Evolutionary conservation across 2,888 invertebrate genomes (phyloP).

Genomic region (Mimachlamys varia): DNA sequence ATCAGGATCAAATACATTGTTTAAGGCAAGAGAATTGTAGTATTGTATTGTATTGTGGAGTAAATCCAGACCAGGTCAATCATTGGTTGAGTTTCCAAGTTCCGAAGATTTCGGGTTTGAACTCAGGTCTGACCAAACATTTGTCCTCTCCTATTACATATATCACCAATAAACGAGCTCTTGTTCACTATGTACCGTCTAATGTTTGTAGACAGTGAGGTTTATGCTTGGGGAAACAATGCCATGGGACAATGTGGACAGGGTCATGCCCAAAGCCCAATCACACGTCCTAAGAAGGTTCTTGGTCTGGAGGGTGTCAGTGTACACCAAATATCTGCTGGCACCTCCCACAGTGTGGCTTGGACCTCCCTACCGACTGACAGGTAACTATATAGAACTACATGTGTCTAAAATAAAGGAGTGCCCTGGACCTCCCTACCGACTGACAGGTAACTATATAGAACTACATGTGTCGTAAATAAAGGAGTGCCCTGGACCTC

Average conservation of each 20-base stretch:
- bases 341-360: constrained; percentile 86
- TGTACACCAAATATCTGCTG: constrained; percentile 86
- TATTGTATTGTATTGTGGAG: no score
- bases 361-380: constrained; percentile 83
- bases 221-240: constrained; percentile 86
- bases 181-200: no score
- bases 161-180: no score
- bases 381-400: constrained; percentile 63
- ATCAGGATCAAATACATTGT: no score
- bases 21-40: no score
- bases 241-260: constrained; percentile 87
- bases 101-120: no score
- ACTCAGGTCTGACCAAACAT: no score
- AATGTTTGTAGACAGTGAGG: constrained; percentile 75
- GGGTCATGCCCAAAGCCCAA: constrained; percentile 85
- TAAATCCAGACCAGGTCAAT: no score
- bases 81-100: no score
- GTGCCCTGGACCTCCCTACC: constrained; percentile 84
- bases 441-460: constrained; percentile 72
- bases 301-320: constrained; percentile 83
- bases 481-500: constrained; percentile 86
- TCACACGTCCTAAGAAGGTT: constrained; percentile 84
- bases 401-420: no score
- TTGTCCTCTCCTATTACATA: no score
- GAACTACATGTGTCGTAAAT: no score